phyloP scores from a whole-genome alignment of 92 coral and sea anemone species.

The Nematostella vectensis region DNA sequence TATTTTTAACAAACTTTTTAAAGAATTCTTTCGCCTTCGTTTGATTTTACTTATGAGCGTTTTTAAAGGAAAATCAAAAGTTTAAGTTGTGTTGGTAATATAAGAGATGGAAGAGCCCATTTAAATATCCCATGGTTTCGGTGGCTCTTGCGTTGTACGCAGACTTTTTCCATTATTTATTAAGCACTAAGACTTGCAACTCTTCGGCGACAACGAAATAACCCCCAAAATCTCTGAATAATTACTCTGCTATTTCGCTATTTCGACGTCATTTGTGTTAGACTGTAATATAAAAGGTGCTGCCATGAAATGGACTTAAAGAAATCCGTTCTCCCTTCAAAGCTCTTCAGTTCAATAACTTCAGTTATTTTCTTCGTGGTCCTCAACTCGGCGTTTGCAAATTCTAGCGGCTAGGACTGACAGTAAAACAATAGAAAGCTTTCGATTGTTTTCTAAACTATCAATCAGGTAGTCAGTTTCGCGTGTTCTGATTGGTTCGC shows the following conservation, averaged over 20 bases:
- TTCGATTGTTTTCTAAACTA: slow-evolving; percentile 63
- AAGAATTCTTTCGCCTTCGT: too few species aligned
- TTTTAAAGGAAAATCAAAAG: too few species aligned
- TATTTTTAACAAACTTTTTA: too few species aligned
- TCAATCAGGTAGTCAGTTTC: slow-evolving; percentile 64
- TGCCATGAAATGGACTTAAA: not conserved
- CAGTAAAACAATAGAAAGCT: slow-evolving; percentile 55
- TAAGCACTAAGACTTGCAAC: slow-evolving; percentile 27
- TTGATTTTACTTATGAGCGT: too few species aligned
- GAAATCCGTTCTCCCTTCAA: not conserved
- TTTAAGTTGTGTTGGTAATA: too few species aligned
- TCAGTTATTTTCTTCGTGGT: not conserved
- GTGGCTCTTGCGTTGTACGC: slow-evolving; percentile 20
- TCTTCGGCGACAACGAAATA: too few species aligned
- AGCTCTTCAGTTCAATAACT: too few species aligned
- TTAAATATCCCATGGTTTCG: slow-evolving; percentile 22
- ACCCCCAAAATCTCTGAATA: too few species aligned
- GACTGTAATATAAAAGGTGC: not conserved
- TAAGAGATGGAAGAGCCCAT: too few species aligned
- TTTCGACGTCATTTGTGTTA: not conserved
- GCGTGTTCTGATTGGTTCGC: slow-evolving; percentile 47
- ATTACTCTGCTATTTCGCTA: too few species aligned
- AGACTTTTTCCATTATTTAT: slow-evolving; percentile 65
- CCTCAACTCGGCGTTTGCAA: slow-evolving; percentile 40
- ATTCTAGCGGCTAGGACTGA: slow-evolving; percentile 57